Percentiles rank a stretch among this genome's conserved stretches.
Evolutionary conservation across 2,797 vertebrate species (phyloP).

Genomic region (Glossophaga mutica): DNA sequence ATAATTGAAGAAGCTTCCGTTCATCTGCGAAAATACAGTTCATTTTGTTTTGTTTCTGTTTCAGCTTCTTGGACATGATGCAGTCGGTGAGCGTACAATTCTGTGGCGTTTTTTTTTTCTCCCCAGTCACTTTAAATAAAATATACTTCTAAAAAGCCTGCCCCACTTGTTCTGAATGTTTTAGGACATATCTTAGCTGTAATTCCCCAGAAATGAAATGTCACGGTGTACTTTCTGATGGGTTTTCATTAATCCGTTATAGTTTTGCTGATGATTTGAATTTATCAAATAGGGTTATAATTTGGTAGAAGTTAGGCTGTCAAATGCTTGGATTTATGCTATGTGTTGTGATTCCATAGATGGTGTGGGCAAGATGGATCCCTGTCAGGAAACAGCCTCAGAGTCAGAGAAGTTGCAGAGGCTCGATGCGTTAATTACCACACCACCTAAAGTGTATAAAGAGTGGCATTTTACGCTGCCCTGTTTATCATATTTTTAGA

Average conservation of each 20-base stretch:
- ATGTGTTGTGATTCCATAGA: slow-evolving; percentile 75
- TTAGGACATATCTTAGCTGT: slow-evolving; percentile 40
- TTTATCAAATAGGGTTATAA: slow-evolving; percentile 74
- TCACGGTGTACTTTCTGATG: slow-evolving; percentile 54
- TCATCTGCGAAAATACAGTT: slow-evolving; percentile 64
- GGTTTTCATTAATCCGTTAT: slow-evolving; percentile 76
- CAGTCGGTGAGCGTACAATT: slow-evolving; percentile 47
- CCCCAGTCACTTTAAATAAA: slow-evolving; percentile 65
- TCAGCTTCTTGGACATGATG: slow-evolving; percentile 42
- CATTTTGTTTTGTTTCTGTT: slow-evolving; percentile 53
- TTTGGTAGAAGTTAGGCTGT: slow-evolving; percentile 70
- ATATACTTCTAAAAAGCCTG: slow-evolving; percentile 58
- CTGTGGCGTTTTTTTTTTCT: slow-evolving; percentile 39
- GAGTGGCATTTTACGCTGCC: slow-evolving; percentile 78
- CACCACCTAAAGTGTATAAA: slow-evolving; percentile 78
- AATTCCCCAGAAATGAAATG: slow-evolving; percentile 63
- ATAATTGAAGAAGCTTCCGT: slow-evolving; percentile 71
- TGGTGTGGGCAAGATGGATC: slow-evolving; percentile 63
- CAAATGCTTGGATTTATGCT: slow-evolving; percentile 75
- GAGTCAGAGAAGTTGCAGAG: slow-evolving; percentile 62
- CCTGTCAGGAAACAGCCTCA: slow-evolving; percentile 62
- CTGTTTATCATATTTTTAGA: slow-evolving; percentile 80
- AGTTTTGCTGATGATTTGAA: slow-evolving; percentile 53
- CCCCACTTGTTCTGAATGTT: slow-evolving; percentile 60
- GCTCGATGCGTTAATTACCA: slow-evolving; percentile 79